Percentiles rank a stretch among this genome's conserved stretches.
These are phyloP conservation scores for Cottus gobio DNA, from an alignment of 2,113 vertebrate genomes.

Conservation along the genomic window DNA sequence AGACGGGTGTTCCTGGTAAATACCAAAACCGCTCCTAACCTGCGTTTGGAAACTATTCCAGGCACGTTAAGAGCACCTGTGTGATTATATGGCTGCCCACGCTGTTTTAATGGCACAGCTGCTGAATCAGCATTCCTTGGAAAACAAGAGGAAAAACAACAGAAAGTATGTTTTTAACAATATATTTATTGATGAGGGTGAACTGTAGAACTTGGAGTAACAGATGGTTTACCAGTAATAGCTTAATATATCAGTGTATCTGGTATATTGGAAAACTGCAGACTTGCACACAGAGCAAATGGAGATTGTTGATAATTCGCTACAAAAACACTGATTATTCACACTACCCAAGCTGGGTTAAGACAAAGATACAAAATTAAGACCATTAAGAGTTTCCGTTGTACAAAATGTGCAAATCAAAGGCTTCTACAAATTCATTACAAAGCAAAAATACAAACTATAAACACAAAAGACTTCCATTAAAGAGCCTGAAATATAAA, in stretches of 20 bases:
- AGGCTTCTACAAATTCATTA: conserved; percentile 69
- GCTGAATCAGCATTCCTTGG: conserved; percentile 38
- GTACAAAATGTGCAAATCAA: conserved; percentile 81
- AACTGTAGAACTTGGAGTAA: conserved; percentile 55
- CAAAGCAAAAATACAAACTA: conserved; percentile 65
- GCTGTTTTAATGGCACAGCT: conserved; percentile 46
- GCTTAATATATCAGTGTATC: conserved; percentile 42
- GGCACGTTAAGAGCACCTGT: conserved; percentile 53
- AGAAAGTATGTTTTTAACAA: conserved; percentile 3
- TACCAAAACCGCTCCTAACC: conserved; percentile 39
- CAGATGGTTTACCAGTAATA: conserved; percentile 45
- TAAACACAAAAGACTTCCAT: conserved; percentile 59
- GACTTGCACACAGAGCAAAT: conserved; percentile 39
- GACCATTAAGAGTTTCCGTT: conserved; percentile 65
- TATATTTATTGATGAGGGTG: conserved; percentile 69
- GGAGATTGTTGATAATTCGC: conserved; percentile 41
- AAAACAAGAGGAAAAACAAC: conserved; percentile 24
- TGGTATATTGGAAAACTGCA: conserved; percentile 23
- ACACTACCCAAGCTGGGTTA: conserved; percentile 57
- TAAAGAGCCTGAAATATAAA: conserved; percentile 28
- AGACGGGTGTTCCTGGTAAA: conserved; percentile 48
- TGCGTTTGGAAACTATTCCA: conserved; percentile 59
- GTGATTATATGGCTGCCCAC: conserved; percentile 47
- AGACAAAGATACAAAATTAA: conserved; percentile 74
- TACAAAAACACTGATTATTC: conserved; percentile 73